Evolutionary conservation across 1,140 invertebrate genomes (phyloP), one percentile per base, ranked within the genome.

Genomic region (Drosophila elegans): DNA sequence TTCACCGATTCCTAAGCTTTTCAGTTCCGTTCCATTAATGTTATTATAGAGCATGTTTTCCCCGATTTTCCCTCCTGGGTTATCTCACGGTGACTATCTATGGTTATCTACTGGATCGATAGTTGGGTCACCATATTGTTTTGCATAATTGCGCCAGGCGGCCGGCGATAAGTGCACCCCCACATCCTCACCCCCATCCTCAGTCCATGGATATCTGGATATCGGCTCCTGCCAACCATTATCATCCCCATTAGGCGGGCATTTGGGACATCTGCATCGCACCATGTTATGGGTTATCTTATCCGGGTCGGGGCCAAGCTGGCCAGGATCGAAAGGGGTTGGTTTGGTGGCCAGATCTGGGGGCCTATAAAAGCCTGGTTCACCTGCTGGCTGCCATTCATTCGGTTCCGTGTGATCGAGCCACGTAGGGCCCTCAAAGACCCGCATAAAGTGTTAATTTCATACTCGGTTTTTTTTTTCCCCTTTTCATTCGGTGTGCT

Each of bases 371-470:
- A 88, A 88, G 72, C 13, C 44, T 21, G 44, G 68, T 56, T 59
- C 84, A 88, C 84, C 84, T 88, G 84, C 84, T 84, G 61, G 55
- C 49, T 71, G 57, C 48, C 69, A 88, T 84, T 89, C 84, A 88
- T 84, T 88, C 54, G 61, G 62, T 71, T 53, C 57, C 63, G 67
- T 68, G 74, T 67, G 77, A 86, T 86, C 82, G 57, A 55, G 61
- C 42, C 63, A 74, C 53, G 57, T 68, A 32, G 36, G 42, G 44
- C 16, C 42, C 59, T n/a, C 16, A 27, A 45, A 67, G 41, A 34
- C 83, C 83, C 83, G 84, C 80, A 88, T 83, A 83, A 88, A 88
- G 75, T 88, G 79, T 77, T 69, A 67, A 88, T 77, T 79, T 78
- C 42, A n/a, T 45, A 51, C 9, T 36, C 10, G 48, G 46, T 49